Evolutionary conservation across 2,113 vertebrate genomes (phyloP).

Genomic region (Phycodurus eques): DNA sequence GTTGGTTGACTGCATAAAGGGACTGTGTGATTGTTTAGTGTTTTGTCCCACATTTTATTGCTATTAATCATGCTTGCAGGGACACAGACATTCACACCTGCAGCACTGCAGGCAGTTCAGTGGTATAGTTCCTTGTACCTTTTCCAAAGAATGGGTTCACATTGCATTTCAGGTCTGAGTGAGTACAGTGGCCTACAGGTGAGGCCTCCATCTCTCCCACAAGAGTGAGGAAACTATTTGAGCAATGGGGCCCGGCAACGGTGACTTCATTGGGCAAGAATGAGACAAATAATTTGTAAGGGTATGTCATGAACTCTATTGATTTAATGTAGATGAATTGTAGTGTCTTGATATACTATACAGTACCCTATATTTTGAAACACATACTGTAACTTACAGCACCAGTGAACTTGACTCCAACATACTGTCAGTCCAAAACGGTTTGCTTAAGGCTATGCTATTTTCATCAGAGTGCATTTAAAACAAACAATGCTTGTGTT

Average conservation of each 20-base stretch:
- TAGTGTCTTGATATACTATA: not conserved
- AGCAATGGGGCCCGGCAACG: constrained; percentile 53
- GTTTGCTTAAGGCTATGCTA: not conserved
- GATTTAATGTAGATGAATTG: not conserved
- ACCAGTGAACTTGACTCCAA: not conserved
- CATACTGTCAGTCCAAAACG: not conserved
- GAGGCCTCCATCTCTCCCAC: constrained; percentile 37
- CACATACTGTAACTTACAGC: not conserved
- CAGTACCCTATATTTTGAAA: not conserved
- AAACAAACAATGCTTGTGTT: not conserved
- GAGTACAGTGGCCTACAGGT: constrained; percentile 53
- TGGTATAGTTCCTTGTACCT: constrained; percentile 61
- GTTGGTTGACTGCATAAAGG: constrained; percentile 61
- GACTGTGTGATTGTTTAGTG: constrained; percentile 52
- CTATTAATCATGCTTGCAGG: constrained; percentile 72
- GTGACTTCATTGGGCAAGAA: constrained; percentile 32
- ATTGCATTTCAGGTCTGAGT: constrained; percentile 65
- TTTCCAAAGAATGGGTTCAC: constrained; percentile 72
- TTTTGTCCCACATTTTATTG: constrained; percentile 59
- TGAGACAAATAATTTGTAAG: too few species aligned
- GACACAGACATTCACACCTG: constrained; percentile 79
- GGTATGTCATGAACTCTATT: not conserved
- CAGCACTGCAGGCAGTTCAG: constrained; percentile 72
- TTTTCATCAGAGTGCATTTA: not conserved
- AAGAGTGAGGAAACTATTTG: constrained; percentile 38